Evolutionary conservation across 2,797 vertebrate genomes (phyloP).

Genomic region (Ctenosaura bakeri): DNA sequence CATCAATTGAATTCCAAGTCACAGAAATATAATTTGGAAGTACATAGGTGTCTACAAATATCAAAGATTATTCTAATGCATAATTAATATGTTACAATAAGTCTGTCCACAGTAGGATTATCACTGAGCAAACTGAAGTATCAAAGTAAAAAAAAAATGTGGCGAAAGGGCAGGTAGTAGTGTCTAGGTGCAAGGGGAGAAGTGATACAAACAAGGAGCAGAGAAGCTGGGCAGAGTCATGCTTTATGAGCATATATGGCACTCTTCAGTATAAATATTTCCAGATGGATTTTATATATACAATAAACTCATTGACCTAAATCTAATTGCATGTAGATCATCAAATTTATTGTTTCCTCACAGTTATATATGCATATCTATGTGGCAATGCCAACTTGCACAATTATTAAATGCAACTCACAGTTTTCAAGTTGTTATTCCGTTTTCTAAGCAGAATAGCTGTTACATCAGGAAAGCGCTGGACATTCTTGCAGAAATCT

Average conservation of each 20-base stretch:
- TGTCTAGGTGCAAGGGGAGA: too few relatives aligned
- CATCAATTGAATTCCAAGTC: too few relatives aligned
- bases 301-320: too few relatives aligned
- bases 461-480: neutral
- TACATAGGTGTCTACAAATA: too few relatives aligned
- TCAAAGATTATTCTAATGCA: too few relatives aligned
- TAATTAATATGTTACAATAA: too few relatives aligned
- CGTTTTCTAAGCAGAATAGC: neutral
- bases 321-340: neutral
- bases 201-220: neutral
- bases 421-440: neutral
- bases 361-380: neutral
- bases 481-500: neutral
- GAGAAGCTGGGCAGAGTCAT: neutral
- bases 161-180: too few relatives aligned
- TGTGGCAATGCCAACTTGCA: neutral
- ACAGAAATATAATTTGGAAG: too few relatives aligned
- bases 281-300: neutral
- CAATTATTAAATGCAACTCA: neutral
- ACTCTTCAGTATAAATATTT: neutral
- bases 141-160: too few relatives aligned
- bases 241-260: neutral
- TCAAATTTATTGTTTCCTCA: neutral
- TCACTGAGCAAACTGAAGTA: too few relatives aligned
- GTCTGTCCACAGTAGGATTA: too few relatives aligned